These are phyloP conservation scores for Liparis tanakae DNA, from an alignment of 2,797 vertebrate genomes.

Conservation along the genomic window DNA sequence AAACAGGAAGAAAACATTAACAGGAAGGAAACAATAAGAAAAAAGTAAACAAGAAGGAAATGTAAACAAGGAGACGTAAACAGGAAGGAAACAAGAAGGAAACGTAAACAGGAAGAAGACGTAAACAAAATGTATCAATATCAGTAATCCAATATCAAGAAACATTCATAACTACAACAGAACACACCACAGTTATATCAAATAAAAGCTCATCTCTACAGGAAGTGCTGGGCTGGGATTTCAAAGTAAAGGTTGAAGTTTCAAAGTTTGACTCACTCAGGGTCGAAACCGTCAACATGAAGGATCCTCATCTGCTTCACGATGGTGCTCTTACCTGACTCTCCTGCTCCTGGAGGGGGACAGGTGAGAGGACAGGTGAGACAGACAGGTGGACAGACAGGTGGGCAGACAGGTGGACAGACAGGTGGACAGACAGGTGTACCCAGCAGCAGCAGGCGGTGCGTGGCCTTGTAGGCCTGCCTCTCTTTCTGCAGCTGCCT, in stretches of 20 bases:
- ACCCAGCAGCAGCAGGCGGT: constrained; percentile 93
- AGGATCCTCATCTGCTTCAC: constrained; percentile 99
- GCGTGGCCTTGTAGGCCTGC: constrained; percentile 95
- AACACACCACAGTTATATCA: background rate
- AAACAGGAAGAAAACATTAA: too few species aligned
- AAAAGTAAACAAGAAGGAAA: too few species aligned
- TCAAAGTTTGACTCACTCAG: constrained; percentile 87
- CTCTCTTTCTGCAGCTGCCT: constrained; percentile 97
- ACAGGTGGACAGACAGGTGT: background rate
- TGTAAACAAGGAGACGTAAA: too few species aligned
- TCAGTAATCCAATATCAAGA: background rate
- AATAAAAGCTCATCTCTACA: background rate
- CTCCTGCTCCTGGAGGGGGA: constrained; percentile 86
- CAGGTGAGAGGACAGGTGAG: background rate
- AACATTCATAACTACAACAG: background rate
- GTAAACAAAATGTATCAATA: too few species aligned
- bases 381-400: background rate
- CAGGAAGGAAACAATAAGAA: too few species aligned
- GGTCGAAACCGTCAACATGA: constrained; percentile 97
- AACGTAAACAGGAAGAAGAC: too few species aligned
- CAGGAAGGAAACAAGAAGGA: too few species aligned
- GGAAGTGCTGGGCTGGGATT: background rate
- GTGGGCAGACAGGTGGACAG: background rate
- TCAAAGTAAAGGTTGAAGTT: constrained; percentile 5
- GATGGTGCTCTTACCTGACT: constrained; percentile 98